phyloP scores from a whole-genome alignment of 2,113 vertebrate species.

The Aviceda subcristata region DNA sequence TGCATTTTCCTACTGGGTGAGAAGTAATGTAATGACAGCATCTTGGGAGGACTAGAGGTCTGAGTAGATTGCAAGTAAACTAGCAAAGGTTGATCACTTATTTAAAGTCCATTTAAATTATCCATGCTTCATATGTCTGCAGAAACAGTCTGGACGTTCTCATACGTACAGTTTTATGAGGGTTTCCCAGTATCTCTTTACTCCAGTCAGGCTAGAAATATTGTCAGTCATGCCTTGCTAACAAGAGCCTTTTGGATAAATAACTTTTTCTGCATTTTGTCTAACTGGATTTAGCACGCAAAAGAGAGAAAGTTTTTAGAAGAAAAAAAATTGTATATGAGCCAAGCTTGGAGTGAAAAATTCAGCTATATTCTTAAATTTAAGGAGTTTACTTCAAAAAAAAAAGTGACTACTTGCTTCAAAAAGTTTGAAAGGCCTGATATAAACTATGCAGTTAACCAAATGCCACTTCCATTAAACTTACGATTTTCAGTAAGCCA shows the following conservation, averaged over 20 bases:
- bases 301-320: neutral
- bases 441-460: neutral
- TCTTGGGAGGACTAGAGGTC: neutral
- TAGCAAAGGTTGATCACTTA: neutral
- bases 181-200: neutral
- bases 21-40: neutral
- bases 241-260: neutral
- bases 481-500: neutral
- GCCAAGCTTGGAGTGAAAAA: neutral
- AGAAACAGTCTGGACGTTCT: neutral
- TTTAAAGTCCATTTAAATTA: neutral
- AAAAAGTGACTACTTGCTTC: neutral
- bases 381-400: neutral
- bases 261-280: neutral
- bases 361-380: neutral
- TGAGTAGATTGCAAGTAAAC: neutral
- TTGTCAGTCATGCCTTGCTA: neutral
- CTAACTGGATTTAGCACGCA: neutral
- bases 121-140: neutral
- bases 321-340: neutral
- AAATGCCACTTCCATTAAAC: neutral
- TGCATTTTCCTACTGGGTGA: neutral
- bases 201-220: neutral
- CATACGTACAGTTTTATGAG: neutral
- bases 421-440: neutral